phyloP scores from a whole-genome alignment of 2,797 vertebrate genomes.

The Micropoecilia bifurca region DNA sequence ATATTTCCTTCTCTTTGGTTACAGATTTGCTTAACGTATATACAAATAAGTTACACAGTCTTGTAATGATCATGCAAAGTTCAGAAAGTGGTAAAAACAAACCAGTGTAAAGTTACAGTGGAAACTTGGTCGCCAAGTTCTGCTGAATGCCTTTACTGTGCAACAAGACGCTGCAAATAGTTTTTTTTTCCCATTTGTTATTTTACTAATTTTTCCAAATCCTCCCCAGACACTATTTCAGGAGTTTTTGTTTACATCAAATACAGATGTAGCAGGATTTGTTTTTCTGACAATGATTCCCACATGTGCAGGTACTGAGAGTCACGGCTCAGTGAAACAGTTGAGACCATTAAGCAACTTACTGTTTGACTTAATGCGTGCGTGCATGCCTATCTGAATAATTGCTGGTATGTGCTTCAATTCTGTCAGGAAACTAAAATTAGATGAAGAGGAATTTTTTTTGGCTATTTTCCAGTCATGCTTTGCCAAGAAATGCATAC shows the following conservation, averaged over 20 bases:
- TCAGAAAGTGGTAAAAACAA: slow-evolving; percentile 2
- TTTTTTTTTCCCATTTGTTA: slow-evolving; percentile 32
- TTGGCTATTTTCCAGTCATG: slow-evolving; percentile 57
- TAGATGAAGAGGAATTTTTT: slow-evolving; percentile 55
- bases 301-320: slow-evolving; percentile 74
- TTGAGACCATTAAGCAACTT: slow-evolving; percentile 68
- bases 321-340: slow-evolving; percentile 71
- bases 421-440: slow-evolving; percentile 50
- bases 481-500: slow-evolving; percentile 65
- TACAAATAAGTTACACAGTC: not conserved
- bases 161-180: slow-evolving; percentile 18
- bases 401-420: slow-evolving; percentile 42
- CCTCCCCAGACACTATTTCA: slow-evolving; percentile 24
- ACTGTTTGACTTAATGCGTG: slow-evolving; percentile 29
- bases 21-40: not conserved
- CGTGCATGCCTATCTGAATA: slow-evolving; percentile 39
- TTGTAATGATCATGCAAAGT: not conserved
- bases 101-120: not conserved
- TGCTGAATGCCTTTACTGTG: slow-evolving; percentile 25
- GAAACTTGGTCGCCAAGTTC: not conserved
- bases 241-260: slow-evolving; percentile 57
- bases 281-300: slow-evolving; percentile 71
- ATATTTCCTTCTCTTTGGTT: not conserved
- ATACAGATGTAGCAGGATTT: slow-evolving; percentile 72
- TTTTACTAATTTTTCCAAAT: slow-evolving; percentile 28